phyloP scores from a whole-genome alignment of 35 echinoderm and acorn worm genomes.

The Apostichopus japonicus region DNA sequence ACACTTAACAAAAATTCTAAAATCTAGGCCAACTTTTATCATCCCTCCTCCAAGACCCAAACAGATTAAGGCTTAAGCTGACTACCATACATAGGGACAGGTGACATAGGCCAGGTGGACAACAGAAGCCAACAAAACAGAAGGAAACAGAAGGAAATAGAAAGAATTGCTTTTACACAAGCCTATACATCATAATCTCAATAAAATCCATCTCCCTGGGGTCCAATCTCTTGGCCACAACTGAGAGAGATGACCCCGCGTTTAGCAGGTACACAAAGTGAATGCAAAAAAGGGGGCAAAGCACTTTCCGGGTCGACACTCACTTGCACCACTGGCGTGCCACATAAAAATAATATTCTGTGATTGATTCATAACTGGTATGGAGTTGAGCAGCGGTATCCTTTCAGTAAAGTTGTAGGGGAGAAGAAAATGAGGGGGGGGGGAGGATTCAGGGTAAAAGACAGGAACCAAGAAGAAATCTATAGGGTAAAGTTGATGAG shows the following conservation, averaged over 20 bases:
- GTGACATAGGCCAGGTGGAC: slow-evolving; percentile 47
- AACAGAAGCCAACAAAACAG: not conserved
- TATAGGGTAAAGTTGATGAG: not conserved
- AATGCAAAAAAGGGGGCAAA: not conserved
- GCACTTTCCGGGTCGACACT: not conserved
- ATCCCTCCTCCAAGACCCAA: not conserved
- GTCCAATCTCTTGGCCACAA: not conserved
- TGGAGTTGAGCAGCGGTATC: not conserved
- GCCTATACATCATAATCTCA: not conserved
- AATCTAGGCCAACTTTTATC: too few species aligned
- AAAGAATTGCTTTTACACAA: too few species aligned
- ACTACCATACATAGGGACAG: not conserved
- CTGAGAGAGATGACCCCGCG: not conserved
- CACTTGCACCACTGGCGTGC: not conserved
- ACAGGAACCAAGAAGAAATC: not conserved
- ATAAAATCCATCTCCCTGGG: not conserved
- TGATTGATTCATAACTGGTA: slow-evolving; percentile 26
- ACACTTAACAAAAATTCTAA: too few species aligned
- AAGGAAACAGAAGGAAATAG: too few species aligned
- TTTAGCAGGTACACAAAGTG: not conserved
- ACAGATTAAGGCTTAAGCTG: not conserved
- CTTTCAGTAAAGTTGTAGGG: not conserved
- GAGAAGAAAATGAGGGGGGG: too few species aligned
- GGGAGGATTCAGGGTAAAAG: not conserved
- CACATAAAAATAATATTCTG: slow-evolving; percentile 9